phyloP scores from a whole-genome alignment of 2,113 vertebrate species.

The Bambusicola thoracicus region DNA sequence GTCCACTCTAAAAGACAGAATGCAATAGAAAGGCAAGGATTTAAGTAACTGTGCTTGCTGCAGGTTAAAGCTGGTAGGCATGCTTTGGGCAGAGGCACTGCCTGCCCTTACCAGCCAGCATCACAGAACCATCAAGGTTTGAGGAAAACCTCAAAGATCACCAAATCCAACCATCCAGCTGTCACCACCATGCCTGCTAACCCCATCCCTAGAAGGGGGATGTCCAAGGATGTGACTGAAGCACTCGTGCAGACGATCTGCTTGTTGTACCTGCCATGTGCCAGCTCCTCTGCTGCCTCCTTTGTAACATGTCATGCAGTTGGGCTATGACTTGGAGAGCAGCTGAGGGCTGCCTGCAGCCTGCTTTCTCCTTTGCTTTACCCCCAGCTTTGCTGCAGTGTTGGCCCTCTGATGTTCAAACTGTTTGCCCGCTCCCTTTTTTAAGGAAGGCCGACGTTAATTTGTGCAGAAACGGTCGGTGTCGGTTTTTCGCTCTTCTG shows the following conservation, averaged over 20 bases:
- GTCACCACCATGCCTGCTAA: too few species aligned
- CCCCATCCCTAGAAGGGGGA: not conserved
- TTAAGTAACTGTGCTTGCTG: not conserved
- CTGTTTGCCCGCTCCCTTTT: not conserved
- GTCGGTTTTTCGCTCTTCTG: not conserved
- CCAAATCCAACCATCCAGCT: too few species aligned
- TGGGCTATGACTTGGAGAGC: not conserved
- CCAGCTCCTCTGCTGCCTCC: not conserved
- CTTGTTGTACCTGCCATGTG: not conserved
- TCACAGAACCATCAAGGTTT: too few species aligned
- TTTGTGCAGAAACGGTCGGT: not conserved
- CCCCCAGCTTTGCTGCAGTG: not conserved
- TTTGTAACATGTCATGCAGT: not conserved
- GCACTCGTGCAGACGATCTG: not conserved
- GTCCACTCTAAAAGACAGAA: slow-evolving; percentile 9
- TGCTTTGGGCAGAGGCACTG: not conserved
- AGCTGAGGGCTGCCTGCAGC: not conserved
- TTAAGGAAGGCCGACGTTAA: not conserved
- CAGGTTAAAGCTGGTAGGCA: not conserved
- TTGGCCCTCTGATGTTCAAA: not conserved
- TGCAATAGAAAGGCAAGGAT: slow-evolving; percentile 26
- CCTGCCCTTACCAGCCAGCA: not conserved
- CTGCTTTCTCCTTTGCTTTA: not conserved
- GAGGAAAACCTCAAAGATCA: too few species aligned
- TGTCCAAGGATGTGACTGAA: not conserved